Evolutionary conservation across 1,140 invertebrate genomes (phyloP), one percentile per base, ranked within the genome.

Genomic region (Aculops lycopersici): DNA sequence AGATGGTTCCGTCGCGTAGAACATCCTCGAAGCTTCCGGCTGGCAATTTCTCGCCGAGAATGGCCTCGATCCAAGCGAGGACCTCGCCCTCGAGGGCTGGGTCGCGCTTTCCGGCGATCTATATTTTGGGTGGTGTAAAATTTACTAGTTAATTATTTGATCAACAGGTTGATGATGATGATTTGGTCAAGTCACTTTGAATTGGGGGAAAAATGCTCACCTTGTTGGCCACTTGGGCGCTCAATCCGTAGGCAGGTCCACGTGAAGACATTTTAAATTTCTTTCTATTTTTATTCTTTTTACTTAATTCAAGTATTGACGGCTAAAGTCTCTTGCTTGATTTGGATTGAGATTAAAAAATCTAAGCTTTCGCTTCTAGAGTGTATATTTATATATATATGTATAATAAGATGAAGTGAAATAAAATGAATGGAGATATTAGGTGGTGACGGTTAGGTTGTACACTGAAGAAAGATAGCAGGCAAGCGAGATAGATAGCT

Each of bases 61-160:
- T 67, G 21, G 63, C 56, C 58, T 86, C 79, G 44, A 94, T 74
- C 84, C 84, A 94, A 54, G 69, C 67, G 54, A 88, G 72, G 47
- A 72, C 72, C 59, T 80, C 75, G 38, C 70, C 69, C 61, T 92
- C 81, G 56, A 76, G 68, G 48, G 77, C 69, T 24, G 72, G 68
- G 56, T 79, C 74, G 48, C 83, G 71, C 63, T 86, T 84, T 49
- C 73, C 68, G 55, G 75, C 71, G 61, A 83, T 67, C 78, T 86
- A 55, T 17, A 52, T 31, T 2, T 3, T 3, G 37, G 31, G 12
- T 3, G 17, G 12, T 16, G 20, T 38, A 8, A 15, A 4, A 35
- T 31, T 8, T 3, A n/a, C 2, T 16, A 31, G 14, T 2, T 2
- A 41, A 24, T 41, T 8, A 31, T 31, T 31, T 31, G 8, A 31